Evolutionary conservation across 2,113 vertebrate species (phyloP), one percentile per base, ranked within the genome.

Genomic region (Scartelaos histophorus): DNA sequence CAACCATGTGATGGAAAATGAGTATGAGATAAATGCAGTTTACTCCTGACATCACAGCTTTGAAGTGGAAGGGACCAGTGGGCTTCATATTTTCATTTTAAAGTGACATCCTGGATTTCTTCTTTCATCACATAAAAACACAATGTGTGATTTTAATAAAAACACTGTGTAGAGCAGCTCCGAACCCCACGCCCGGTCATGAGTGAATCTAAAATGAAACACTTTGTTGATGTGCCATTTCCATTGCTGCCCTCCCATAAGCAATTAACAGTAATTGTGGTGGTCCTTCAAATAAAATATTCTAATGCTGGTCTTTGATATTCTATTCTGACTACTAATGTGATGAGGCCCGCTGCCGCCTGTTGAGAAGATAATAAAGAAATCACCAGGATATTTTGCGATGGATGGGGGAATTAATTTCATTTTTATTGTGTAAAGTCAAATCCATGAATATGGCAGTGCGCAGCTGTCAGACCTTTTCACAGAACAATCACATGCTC

Each of bases 181-280:
- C 16, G 66, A 66, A 38, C 45, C 21, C 13, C n/a, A 3, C 17
- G 19, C 60, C 16, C 64, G 16, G 17, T 35, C 13, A 19, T 13
- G 1, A 22, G 5, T 58, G 56, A 58, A 58, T 58, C 56, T 67
- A 67, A 74, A 46, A 69, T 12, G 34, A 62, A 82, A 81, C 82
- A 67, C 70, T 66, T 73, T 72, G 67, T 78, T 81, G 82, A 79
- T 73, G 78, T 77, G 77, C 82, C 85, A 76, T 81, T 76, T 77
- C 84, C 69, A 79, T 61, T 71, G 66, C 77, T 78, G 78, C 81
- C 73, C 81, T 89, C 78, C 76, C 68, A 75, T 71, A 51, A 72
- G 82, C 82, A 90, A 91, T 92, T 92, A 90, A 84, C 88, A 87
- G 43, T 89, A 90, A 91, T 92, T 91, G 85, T 85, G 69, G 38